Evolutionary conservation across 1,140 invertebrate species (phyloP).

Genomic region (Zaprionus vittiger): DNA sequence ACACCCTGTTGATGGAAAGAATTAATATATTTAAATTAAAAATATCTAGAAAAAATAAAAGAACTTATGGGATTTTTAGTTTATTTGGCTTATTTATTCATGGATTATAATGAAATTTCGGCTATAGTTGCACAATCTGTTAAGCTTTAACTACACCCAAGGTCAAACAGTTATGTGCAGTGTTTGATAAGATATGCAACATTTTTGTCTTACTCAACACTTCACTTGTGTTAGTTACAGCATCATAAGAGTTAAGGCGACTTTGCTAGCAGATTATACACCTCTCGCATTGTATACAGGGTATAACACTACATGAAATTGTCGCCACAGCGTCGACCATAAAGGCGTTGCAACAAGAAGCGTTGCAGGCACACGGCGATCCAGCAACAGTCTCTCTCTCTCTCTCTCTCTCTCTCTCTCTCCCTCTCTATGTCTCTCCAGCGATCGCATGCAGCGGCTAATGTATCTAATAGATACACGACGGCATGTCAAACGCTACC

Average conservation of each 20-base stretch:
- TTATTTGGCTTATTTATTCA: background rate
- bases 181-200: background rate
- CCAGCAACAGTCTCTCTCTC: background rate
- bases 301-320: conserved; percentile 55
- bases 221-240: background rate
- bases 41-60: no score
- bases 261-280: background rate
- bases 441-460: conserved; percentile 67
- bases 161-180: background rate
- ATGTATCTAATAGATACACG: conserved; percentile 82
- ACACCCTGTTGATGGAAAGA: background rate
- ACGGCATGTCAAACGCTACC: conserved; percentile 69
- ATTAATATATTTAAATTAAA: no score
- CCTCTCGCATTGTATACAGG: background rate
- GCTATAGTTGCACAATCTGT: background rate
- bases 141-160: background rate
- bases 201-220: background rate
- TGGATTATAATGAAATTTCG: background rate
- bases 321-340: conserved; percentile 36
- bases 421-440: background rate
- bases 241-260: no score
- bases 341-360: conserved; percentile 35
- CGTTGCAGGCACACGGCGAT: conserved; percentile 15
- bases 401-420: background rate
- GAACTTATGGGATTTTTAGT: background rate